Evolutionary conservation across 2,797 vertebrate species (phyloP).

Genomic region (Liasis olivaceus): DNA sequence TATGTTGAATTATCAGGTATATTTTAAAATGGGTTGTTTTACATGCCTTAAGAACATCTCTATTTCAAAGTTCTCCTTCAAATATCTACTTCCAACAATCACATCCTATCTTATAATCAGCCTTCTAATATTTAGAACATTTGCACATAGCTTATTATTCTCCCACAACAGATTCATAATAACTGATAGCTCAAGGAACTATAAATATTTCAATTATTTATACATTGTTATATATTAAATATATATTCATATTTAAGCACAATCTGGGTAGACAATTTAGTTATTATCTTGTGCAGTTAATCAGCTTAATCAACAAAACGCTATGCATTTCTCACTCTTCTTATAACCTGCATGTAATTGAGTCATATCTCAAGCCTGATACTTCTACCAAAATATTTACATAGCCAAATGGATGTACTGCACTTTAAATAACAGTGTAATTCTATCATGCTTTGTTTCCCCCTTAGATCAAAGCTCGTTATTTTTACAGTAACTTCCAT

Average conservation of each 20-base stretch:
- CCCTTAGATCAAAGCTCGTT: conserved; percentile 15
- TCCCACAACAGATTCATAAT: neutral
- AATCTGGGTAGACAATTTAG: conserved; percentile 10
- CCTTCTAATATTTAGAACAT: neutral
- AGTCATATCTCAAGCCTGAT: conserved; percentile 8
- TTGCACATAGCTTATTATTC: neutral
- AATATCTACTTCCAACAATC: neutral
- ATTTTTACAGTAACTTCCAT: conserved; percentile 19
- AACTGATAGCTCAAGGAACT: neutral
- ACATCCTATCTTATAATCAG: neutral
- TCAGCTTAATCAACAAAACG: conserved; percentile 7
- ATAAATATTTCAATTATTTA: neutral
- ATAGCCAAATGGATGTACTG: neutral
- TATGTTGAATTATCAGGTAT: neutral
- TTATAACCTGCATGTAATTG: conserved; percentile 18
- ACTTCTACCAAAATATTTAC: conserved; percentile 35
- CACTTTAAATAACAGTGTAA: neutral
- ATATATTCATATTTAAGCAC: conserved; percentile 10
- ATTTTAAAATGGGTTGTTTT: neutral
- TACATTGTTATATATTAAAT: neutral
- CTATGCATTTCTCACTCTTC: neutral
- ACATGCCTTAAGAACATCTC: neutral
- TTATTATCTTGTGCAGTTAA: conserved; percentile 10
- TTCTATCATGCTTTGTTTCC: neutral
- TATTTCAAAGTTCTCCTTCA: neutral